These are phyloP conservation scores for Prietella phreatophila DNA, from an alignment of 2,113 vertebrate genomes.

Conservation along the genomic window DNA sequence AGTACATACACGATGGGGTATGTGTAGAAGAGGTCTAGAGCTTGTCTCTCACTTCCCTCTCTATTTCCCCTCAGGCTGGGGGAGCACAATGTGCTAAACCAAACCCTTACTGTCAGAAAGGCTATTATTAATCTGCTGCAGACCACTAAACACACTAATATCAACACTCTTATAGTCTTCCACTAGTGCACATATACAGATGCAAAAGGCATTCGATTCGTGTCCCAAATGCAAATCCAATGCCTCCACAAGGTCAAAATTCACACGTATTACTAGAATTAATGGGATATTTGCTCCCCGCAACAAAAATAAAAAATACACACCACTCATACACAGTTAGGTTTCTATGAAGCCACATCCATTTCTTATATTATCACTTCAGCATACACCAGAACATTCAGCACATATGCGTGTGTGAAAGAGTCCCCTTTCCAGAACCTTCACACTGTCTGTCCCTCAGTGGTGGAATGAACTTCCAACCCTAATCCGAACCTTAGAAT, in stretches of 20 bases:
- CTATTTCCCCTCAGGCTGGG: slow-evolving; percentile 74
- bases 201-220: no score
- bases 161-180: slow-evolving; percentile 8
- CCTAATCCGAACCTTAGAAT: no score
- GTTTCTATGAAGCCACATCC: background rate
- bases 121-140: slow-evolving; percentile 69
- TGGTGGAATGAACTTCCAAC: no score
- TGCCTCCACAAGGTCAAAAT: background rate
- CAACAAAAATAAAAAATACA: background rate
- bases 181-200: background rate
- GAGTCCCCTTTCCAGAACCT: no score
- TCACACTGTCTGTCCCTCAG: no score
- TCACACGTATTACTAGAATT: background rate
- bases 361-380: background rate
- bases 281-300: background rate
- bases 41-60: slow-evolving; percentile 76
- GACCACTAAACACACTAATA: slow-evolving; percentile 39
- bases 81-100: slow-evolving; percentile 71
- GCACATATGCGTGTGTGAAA: background rate
- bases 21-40: slow-evolving; percentile 65
- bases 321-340: background rate
- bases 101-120: slow-evolving; percentile 73
- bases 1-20: slow-evolving; percentile 56
- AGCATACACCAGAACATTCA: background rate
- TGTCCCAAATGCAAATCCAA: background rate